A percentile compares a stretch with the other conserved stretches of the same genome.
Evolutionary conservation across 2,888 invertebrate genomes (phyloP).

Genomic region (Polymixis lichenea): DNA sequence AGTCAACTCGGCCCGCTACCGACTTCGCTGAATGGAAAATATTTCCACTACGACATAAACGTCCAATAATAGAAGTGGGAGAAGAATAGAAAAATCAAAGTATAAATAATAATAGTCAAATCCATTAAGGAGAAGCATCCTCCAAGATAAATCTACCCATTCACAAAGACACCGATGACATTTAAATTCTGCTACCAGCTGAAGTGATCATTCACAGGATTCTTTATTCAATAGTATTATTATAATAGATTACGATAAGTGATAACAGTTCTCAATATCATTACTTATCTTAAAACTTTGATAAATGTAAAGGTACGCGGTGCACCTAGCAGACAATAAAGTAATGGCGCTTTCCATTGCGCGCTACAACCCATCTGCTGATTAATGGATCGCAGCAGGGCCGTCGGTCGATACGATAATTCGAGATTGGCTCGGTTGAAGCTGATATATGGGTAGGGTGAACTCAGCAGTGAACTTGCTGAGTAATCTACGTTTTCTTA

Average conservation of each 20-base stretch:
- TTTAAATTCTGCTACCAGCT: conserved; percentile 33
- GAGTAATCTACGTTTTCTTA: conserved; percentile 61
- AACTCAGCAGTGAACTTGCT: conserved; percentile 54
- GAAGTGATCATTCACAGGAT: conserved; percentile 23
- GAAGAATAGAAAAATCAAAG: not conserved
- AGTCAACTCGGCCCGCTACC: not conserved
- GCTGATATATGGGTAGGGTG: conserved; percentile 63
- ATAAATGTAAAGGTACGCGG: conserved; percentile 71
- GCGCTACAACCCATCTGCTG: conserved; percentile 75
- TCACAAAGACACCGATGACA: conserved; percentile 35
- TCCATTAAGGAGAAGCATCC: conserved; percentile 1
- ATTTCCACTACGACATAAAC: not conserved
- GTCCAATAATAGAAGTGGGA: not conserved
- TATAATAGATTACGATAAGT: conserved; percentile 57
- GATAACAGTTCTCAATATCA: conserved; percentile 65
- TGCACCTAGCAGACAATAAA: conserved; percentile 81
- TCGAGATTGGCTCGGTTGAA: conserved; percentile 70
- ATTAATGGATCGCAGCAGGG: conserved; percentile 78
- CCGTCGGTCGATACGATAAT: conserved; percentile 76
- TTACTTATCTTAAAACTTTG: conserved; percentile 73
- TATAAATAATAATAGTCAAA: not conserved
- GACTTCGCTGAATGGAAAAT: not conserved
- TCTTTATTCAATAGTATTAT: conserved; percentile 45
- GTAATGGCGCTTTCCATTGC: conserved; percentile 81
- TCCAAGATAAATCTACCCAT: conserved; percentile 20